These are phyloP conservation scores for Thunnus albacares DNA, from an alignment of 2,797 vertebrate species.

Conservation along the genomic window DNA sequence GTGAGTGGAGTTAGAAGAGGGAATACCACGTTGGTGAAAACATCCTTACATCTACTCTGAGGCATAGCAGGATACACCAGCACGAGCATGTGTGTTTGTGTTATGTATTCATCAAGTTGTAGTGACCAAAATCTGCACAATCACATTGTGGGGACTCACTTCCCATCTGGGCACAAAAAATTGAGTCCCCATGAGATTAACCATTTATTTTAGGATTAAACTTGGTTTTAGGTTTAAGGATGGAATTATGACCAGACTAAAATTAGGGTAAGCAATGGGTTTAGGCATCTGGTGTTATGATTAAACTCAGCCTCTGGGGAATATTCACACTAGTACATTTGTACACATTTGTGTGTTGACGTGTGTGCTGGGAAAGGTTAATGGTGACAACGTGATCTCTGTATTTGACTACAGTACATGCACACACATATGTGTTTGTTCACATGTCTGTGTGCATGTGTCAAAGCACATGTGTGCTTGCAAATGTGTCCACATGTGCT, in stretches of 20 bases:
- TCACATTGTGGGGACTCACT: not conserved
- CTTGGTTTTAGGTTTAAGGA: no score
- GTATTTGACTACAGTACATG: not conserved
- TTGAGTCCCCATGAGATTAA: no score
- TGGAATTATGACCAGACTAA: no score
- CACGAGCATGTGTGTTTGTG: not conserved
- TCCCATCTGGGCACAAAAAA: not conserved
- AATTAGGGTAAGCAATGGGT: no score
- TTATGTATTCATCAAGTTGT: not conserved
- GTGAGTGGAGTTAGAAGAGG: not conserved
- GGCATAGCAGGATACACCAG: conserved; percentile 1
- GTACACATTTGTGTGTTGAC: not conserved
- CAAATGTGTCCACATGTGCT: not conserved
- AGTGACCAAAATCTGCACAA: not conserved
- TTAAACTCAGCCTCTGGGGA: not conserved
- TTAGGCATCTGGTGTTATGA: not conserved
- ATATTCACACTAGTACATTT: not conserved
- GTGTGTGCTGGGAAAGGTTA: not conserved
- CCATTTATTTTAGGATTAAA: no score
- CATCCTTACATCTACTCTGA: conserved; percentile 20
- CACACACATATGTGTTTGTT: not conserved
- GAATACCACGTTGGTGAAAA: conserved; percentile 15
- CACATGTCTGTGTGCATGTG: not conserved
- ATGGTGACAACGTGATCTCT: not conserved
- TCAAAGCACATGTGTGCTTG: not conserved